These are phyloP conservation scores for Schizaphis graminum DNA, from an alignment of 2,888 invertebrate species.

Conservation along the genomic window DNA sequence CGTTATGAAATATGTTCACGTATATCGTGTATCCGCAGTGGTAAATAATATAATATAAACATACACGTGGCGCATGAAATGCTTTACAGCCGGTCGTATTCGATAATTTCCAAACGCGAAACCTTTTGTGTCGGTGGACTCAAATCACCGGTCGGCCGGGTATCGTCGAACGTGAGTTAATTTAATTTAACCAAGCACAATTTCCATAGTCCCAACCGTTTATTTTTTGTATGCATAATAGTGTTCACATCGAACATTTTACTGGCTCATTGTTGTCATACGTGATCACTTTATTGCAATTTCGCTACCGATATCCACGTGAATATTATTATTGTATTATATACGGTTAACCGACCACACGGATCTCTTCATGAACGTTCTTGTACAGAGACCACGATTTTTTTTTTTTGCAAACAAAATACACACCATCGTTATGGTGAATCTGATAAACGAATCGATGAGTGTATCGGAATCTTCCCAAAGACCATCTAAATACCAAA, in stretches of 20 bases:
- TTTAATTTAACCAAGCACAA: background rate
- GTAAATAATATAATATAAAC: conserved; percentile 4
- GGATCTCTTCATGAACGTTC: too few relatives aligned
- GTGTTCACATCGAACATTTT: too few relatives aligned
- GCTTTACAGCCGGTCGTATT: background rate
- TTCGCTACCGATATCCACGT: too few relatives aligned
- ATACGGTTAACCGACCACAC: too few relatives aligned
- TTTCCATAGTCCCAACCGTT: too few relatives aligned
- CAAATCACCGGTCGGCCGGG: background rate
- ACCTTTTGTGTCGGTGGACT: background rate
- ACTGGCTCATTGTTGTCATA: too few relatives aligned
- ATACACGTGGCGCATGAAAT: background rate
- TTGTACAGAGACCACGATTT: too few relatives aligned
- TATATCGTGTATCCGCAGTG: background rate
- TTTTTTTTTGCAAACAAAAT: background rate
- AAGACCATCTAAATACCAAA: background rate
- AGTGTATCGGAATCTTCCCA: background rate
- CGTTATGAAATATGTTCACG: background rate
- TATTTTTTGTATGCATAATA: too few relatives aligned
- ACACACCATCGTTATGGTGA: background rate
- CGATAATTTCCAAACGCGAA: background rate
- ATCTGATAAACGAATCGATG: background rate
- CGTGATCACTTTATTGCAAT: too few relatives aligned
- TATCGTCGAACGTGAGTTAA: background rate
- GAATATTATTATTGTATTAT: too few relatives aligned